Base-by-base conservation (phyloP, 1,140 invertebrate genomes). In the Bombus picipes region DNA sequence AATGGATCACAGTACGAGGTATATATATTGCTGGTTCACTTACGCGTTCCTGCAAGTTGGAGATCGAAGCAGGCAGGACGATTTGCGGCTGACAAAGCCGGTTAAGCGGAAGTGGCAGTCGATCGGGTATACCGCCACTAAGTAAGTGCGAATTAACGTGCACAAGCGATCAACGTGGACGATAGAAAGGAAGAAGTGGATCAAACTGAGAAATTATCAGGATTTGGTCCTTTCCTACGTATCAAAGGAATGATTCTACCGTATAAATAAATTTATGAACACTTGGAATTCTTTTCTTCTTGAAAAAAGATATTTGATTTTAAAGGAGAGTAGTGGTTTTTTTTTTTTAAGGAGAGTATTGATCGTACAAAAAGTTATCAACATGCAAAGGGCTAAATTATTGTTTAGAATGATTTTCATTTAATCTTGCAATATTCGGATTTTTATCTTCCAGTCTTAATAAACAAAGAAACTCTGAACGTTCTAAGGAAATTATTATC, bases 61-160 rank as follows among this genome's bases (percentile, higher is more conserved):
- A 37, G 37, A 37, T 65, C 53, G 57, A 22, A 57, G 37, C 75
- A 62, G 57, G n/a, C 25, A 41, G 75, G 75, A 77, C 57, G 75
- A 65, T 78, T 65, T 78, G 75, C 59, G 75, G 59, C 75, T 59
- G 75, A 62, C 75, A 78, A 78, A 78, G 75, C 75, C n/a, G 53
- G 59, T 78, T 78, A 78, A 78, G 4, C 53, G 75, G 75, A 78
- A 65, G 75, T 65, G 59, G 75, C 75, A 78, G 57, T 62, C 75
- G 75, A 57, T 62, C 28, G 59, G 59, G 4, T 65, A 41, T 78
- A 66, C 39, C 37, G 59, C 39, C 59, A 66, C 75, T 78, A 78
- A 78, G 75, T 77, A 77, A 62, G 75, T 65, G 37, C 75, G 75
- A 78, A 78, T 78, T 66, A 78, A 78, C 59, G 75, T 78, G 57